Base-by-base conservation (phyloP, 1,140 invertebrate species). In the Yoshiicerus persimilis region DNA sequence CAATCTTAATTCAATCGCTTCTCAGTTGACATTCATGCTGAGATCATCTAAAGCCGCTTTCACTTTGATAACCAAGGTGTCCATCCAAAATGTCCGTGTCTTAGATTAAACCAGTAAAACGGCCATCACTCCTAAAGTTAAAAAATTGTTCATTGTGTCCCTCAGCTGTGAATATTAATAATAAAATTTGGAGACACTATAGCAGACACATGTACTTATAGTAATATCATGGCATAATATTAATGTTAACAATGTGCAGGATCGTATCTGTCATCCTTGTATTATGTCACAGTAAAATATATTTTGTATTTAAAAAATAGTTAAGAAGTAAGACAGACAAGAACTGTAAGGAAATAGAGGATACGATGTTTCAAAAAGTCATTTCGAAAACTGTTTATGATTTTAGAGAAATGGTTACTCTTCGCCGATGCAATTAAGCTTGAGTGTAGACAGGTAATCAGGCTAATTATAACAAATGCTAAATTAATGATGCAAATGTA, bases 21-120 rank as follows among this genome's bases (percentile, higher is more conserved):
- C 75, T 80, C 34, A 38, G 75, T 38, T 80, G 75, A 80, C 75
- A 80, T 80, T 80, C 75, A 80, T 36, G 75, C 75, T 80, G 75
- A 80, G 75, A 80, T n/a, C 75, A 34, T 80, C 75, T 36, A 80
- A 34, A 23, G 75, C 32, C 75, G 75, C 75, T 80, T 80, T 80
- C 75, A 80, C 75, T 80, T 80, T 80, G 75, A 23, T 38, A 80
- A 34, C 75, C 75, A 36, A 80, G n/a, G 75, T 36, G 75, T 80
- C 75, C 20, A 80, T 80, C 34, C 32, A 80, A 38, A n/a, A 80
- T 56, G 8, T 56, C n/a, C 30, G 36, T 36, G 32, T 38, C 32
- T 20, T 36, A n/a, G 9, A 25, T n/a, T 80, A 34, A 80, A 38
- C 75, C 34, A 10, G 34, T 5, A 4, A 56, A 56, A 56, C 47